Conservation (phyloP, 2,888 invertebrate species). For the Dermolepida albohirtum region DNA sequence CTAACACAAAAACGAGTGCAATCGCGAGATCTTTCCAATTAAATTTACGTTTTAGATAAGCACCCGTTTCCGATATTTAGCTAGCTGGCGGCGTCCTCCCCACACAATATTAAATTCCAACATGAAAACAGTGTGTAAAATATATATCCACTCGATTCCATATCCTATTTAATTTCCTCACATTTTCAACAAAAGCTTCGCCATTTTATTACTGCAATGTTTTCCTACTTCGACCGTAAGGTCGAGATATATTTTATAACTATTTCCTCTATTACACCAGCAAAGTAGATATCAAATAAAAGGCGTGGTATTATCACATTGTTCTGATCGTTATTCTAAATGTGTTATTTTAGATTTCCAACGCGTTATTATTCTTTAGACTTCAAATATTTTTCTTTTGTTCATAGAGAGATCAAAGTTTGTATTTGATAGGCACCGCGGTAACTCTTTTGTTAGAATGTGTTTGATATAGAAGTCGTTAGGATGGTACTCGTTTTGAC, state of each 20-base stretch:
- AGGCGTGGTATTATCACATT: constrained; percentile 5
- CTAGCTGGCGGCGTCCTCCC: constrained; percentile 11
- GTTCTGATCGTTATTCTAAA: constrained; percentile 7
- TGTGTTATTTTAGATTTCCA: constrained; percentile 3
- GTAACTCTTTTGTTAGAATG: no score
- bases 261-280: background rate
- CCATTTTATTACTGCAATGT: constrained; percentile 36
- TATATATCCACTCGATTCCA: constrained; percentile 44
- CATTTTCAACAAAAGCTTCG: constrained; percentile 36
- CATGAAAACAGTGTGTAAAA: constrained; percentile 45
- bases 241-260: constrained; percentile 16
- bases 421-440: no score
- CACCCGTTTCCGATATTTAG: constrained; percentile 33
- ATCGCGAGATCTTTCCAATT: constrained; percentile 46
- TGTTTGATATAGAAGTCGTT: no score
- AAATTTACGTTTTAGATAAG: constrained; percentile 42
- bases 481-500: no score
- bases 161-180: constrained; percentile 49
- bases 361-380: constrained; percentile 9
- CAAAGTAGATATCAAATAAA: constrained; percentile 2
- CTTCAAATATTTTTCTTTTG: background rate
- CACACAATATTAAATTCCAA: constrained; percentile 43
- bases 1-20: constrained; percentile 42
- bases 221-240: constrained; percentile 26
- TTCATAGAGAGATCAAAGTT: background rate